Percentiles rank a stretch among this genome's conserved stretches.
These are phyloP conservation scores for Pachymerium ferrugineum DNA, from an alignment of 2,888 invertebrate species.

Conservation along the genomic window DNA sequence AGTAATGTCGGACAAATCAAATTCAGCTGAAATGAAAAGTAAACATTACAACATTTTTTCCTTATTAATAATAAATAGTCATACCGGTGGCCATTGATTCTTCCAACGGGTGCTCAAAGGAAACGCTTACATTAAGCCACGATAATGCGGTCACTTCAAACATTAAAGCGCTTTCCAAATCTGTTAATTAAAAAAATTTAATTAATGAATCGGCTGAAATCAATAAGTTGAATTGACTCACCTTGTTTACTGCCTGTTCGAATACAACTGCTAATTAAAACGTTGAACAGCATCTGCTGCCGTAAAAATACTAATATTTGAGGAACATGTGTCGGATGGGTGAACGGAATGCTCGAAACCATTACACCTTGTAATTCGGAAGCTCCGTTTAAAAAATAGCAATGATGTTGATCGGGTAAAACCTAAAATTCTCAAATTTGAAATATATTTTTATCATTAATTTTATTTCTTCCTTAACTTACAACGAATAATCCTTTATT, in stretches of 20 bases:
- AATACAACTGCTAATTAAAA: constrained; percentile 80
- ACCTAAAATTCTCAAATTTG: constrained; percentile 53
- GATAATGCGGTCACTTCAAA: constrained; percentile 87
- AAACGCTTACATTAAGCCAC: constrained; percentile 80
- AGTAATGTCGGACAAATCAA: constrained; percentile 74
- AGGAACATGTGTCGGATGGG: constrained; percentile 86
- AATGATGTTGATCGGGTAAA: constrained; percentile 86
- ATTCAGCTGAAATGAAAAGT: constrained; percentile 59
- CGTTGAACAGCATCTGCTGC: constrained; percentile 87
- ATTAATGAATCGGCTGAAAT: neutral
- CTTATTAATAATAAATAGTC: neutral
- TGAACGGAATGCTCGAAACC: constrained; percentile 79
- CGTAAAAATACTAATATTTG: constrained; percentile 75
- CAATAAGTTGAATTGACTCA: constrained; percentile 45
- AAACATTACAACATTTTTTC: neutral
- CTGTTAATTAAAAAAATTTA: constrained; percentile 45
- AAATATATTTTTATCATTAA: neutral
- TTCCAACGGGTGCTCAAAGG: constrained; percentile 85
- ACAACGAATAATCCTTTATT: constrained; percentile 80
- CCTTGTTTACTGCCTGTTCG: constrained; percentile 73
- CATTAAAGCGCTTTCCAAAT: constrained; percentile 71
- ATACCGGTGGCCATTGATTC: constrained; percentile 78
- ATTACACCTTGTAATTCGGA: constrained; percentile 63
- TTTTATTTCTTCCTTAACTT: constrained; percentile 43
- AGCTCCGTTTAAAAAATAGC: constrained; percentile 85